Percentiles rank a stretch among this genome's conserved stretches.
Evolutionary conservation across 1,140 invertebrate species (phyloP).

Genomic region (Drosophila nebulosa): DNA sequence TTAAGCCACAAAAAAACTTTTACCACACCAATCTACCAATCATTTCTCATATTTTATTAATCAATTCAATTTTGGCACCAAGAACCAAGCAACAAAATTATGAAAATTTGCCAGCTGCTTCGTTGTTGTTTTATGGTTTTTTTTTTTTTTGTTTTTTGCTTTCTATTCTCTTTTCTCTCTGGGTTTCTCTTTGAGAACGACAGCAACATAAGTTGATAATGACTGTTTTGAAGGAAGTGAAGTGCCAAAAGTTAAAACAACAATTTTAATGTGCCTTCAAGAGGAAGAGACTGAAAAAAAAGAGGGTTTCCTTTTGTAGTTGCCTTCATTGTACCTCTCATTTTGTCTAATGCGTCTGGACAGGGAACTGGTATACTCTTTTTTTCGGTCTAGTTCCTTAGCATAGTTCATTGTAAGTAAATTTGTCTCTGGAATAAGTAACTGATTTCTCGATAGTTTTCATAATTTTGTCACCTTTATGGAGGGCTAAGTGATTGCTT

Average conservation of each 20-base stretch:
- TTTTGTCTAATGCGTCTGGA: conserved; percentile 33
- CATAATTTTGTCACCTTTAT: too few species aligned
- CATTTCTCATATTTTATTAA: conserved; percentile 57
- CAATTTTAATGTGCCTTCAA: conserved; percentile 49
- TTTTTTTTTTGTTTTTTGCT: not conserved
- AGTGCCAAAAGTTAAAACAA: conserved; percentile 60
- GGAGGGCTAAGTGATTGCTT: too few species aligned
- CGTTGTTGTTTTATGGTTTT: not conserved
- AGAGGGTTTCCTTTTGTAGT: not conserved
- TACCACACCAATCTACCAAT: not conserved
- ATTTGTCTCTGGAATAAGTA: too few species aligned
- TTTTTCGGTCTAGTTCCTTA: not conserved
- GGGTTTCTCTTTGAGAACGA: not conserved
- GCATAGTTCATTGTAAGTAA: too few species aligned
- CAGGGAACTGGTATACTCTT: not conserved
- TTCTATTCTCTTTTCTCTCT: not conserved
- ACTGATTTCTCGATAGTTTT: too few species aligned
- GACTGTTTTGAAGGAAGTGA: conserved; percentile 20
- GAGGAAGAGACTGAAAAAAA: not conserved
- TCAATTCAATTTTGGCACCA: conserved; percentile 65
- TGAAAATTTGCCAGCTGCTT: conserved; percentile 35
- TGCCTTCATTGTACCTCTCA: conserved; percentile 46
- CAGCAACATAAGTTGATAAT: conserved; percentile 58
- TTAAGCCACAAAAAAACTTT: not conserved
- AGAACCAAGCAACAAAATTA: conserved; percentile 35